Evolutionary conservation across 2,113 vertebrate species (phyloP).

Genomic region (Sardina pilchardus): DNA sequence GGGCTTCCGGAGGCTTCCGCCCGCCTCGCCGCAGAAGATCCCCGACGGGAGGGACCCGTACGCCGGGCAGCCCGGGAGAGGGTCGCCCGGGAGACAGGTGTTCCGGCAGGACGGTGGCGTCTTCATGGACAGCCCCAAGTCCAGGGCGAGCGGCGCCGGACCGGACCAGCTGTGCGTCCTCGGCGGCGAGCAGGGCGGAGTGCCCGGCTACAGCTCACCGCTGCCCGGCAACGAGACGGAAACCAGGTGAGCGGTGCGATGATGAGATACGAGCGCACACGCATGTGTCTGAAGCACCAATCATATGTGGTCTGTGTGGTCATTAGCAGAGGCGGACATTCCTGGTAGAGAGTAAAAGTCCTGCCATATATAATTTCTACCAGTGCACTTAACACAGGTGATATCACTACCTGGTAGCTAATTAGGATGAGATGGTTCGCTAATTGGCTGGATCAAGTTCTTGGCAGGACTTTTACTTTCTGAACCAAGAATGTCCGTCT

Average conservation of each 20-base stretch:
- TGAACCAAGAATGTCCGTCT: too few species aligned
- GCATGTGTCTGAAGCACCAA: background rate
- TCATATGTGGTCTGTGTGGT: too few species aligned
- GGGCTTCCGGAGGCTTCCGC: conserved; percentile 82
- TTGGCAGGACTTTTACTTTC: too few species aligned
- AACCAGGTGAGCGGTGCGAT: conserved; percentile 77
- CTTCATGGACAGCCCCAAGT: conserved; percentile 88
- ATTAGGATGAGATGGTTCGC: too few species aligned
- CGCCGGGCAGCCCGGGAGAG: conserved; percentile 81
- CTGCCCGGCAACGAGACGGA: conserved; percentile 85
- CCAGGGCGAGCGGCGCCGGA: conserved; percentile 69
- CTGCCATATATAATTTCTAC: too few species aligned
- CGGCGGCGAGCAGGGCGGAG: conserved; percentile 70
- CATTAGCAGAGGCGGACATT: too few species aligned
- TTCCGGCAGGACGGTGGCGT: conserved; percentile 89
- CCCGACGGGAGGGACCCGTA: conserved; percentile 83
- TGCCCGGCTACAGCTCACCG: conserved; percentile 76
- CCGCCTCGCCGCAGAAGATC: conserved; percentile 91
- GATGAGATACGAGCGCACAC: too few species aligned
- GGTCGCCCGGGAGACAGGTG: conserved; percentile 89
- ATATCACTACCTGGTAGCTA: too few species aligned
- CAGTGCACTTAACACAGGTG: too few species aligned
- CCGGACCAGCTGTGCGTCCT: conserved; percentile 83
- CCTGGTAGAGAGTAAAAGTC: too few species aligned
- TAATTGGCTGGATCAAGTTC: too few species aligned